A percentile compares a stretch with the other conserved stretches of the same genome.
Conservation (phyloP, 2,797 vertebrate genomes). For the Synaphobranchus kaupii region DNA sequence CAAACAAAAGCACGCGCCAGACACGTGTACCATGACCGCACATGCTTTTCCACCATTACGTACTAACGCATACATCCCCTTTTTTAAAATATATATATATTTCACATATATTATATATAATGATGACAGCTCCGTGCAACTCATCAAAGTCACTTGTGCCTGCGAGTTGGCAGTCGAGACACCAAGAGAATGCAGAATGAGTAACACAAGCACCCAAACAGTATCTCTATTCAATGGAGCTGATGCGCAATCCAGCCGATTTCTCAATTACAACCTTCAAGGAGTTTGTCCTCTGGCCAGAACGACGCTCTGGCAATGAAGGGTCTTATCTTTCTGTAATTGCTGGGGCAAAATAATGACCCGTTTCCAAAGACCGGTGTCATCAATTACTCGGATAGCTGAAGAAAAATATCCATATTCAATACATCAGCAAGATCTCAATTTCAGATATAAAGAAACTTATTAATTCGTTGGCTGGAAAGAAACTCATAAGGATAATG, state of each 20-base stretch:
- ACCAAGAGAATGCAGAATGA: not conserved
- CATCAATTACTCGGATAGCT: not conserved
- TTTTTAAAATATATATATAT: too few species aligned
- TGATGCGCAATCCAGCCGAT: not conserved
- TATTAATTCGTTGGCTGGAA: not conserved
- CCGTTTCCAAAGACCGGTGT: not conserved
- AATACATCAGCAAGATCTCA: not conserved
- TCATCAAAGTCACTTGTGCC: not conserved
- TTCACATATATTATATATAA: too few species aligned
- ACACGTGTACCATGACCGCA: too few species aligned
- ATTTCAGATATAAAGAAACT: not conserved
- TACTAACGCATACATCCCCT: not conserved
- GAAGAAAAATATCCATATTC: not conserved
- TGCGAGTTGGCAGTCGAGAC: not conserved
- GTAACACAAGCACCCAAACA: not conserved
- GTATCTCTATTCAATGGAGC: not conserved
- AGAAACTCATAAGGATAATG: not conserved
- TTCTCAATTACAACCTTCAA: constrained; percentile 3
- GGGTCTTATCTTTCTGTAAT: constrained; percentile 13
- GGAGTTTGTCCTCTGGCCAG: not conserved
- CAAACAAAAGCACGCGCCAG: too few species aligned
- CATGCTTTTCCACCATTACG: not conserved
- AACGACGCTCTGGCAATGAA: constrained; percentile 16
- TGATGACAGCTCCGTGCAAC: not conserved
- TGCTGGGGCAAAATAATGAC: not conserved